Conservation (phyloP, 2,888 invertebrate species). For the Drosophila austrosaltans region DNA sequence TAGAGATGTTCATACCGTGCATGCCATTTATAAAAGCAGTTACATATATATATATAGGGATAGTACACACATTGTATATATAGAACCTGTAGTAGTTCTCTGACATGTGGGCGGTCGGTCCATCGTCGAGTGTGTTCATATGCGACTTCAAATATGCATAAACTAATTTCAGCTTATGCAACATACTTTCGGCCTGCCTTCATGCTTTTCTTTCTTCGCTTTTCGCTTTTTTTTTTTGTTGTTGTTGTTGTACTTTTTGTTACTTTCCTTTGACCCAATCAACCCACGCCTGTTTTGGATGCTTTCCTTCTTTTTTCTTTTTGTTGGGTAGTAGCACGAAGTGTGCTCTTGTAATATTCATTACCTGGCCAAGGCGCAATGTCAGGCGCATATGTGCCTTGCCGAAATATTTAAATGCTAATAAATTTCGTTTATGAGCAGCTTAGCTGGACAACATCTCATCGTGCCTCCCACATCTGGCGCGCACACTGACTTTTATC, state of each 20-base stretch:
- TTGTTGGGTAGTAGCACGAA: not conserved
- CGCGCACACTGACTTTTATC: not conserved
- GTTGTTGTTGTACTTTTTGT: not conserved
- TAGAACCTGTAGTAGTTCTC: not conserved
- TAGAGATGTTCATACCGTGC: not conserved
- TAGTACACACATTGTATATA: not conserved
- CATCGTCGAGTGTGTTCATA: conserved; percentile 1
- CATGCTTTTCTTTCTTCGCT: conserved; percentile 11
- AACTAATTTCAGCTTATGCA: conserved; percentile 63
- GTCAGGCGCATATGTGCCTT: conserved; percentile 41
- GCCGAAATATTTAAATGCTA: conserved; percentile 64
- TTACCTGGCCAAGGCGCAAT: conserved; percentile 38
- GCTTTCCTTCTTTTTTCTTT: not conserved
- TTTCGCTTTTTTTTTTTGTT: not conserved
- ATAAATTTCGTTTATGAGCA: conserved; percentile 62
- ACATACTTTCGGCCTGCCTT: conserved; percentile 37
- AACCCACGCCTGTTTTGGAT: conserved; percentile 37
- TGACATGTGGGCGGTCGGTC: conserved; percentile 24
- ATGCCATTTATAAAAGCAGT: too few relatives aligned
- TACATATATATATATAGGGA: too few relatives aligned
- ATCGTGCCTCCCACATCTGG: conserved; percentile 1
- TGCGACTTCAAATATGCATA: conserved; percentile 61
- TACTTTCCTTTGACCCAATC: conserved; percentile 5
- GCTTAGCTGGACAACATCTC: conserved; percentile 33
- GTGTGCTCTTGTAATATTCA: conserved; percentile 53